Evolutionary conservation across 2,888 invertebrate genomes (phyloP).

Genomic region (Cosmia trapezina): DNA sequence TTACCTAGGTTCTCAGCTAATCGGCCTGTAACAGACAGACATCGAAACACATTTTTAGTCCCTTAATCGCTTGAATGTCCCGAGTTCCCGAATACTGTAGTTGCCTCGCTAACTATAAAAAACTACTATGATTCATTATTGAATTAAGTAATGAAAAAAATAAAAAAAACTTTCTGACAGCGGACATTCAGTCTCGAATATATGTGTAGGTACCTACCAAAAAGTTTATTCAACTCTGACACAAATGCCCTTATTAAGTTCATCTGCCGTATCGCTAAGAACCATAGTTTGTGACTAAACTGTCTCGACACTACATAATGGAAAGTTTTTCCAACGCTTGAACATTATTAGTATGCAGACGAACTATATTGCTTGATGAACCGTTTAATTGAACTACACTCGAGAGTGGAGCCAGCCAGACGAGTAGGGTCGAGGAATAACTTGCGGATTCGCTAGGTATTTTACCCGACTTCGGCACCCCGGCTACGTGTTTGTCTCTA

Average conservation of each 20-base stretch:
- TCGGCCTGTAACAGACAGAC: background rate
- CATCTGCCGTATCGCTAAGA: conserved; percentile 15
- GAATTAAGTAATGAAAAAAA: too few relatives aligned
- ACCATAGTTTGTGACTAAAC: conserved; percentile 11
- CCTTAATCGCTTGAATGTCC: too few relatives aligned
- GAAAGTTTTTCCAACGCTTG: conserved; percentile 44
- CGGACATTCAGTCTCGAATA: too few relatives aligned
- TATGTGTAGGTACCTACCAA: too few relatives aligned
- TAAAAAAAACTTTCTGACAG: too few relatives aligned
- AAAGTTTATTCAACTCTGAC: conserved; percentile 38
- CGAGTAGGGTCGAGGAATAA: conserved; percentile 25
- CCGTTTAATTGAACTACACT: conserved; percentile 64
- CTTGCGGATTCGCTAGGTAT: background rate
- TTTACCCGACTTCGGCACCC: background rate
- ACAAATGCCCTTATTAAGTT: background rate
- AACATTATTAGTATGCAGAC: conserved; percentile 65
- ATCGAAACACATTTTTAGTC: background rate
- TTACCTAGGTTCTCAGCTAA: background rate
- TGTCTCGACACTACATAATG: conserved; percentile 23
- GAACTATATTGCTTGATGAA: conserved; percentile 64
- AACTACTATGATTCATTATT: too few relatives aligned
- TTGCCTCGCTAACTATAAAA: too few relatives aligned
- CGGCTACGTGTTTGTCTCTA: too few relatives aligned
- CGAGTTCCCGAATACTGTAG: too few relatives aligned
- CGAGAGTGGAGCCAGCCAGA: conserved; percentile 21